A percentile compares a stretch with the other conserved stretches of the same genome.
phyloP scores from a whole-genome alignment of 2,888 invertebrate genomes.

The Embidobia sp. region DNA sequence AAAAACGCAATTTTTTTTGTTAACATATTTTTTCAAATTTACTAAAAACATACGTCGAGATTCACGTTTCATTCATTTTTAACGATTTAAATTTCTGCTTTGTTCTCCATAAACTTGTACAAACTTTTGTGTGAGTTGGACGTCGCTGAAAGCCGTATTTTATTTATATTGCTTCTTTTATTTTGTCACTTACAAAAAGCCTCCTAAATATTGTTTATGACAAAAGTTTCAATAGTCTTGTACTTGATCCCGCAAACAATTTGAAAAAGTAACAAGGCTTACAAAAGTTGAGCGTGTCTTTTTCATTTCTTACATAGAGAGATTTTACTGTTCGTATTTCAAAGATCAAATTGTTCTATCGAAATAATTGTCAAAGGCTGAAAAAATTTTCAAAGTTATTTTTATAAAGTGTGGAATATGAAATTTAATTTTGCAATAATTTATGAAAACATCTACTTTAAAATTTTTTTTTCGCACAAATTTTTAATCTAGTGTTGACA shows the following conservation, averaged over 20 bases:
- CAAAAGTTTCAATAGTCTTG: slow-evolving; percentile 18
- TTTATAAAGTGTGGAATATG: no score
- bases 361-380: no score
- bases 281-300: slow-evolving; percentile 2
- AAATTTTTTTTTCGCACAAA: no score
- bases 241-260: slow-evolving; percentile 12
- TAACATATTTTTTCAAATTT: no score
- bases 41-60: not conserved
- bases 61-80: not conserved
- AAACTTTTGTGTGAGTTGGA: slow-evolving; percentile 5
- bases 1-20: no score
- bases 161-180: slow-evolving; percentile 24
- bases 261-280: slow-evolving; percentile 9
- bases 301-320: not conserved
- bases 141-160: slow-evolving; percentile 2
- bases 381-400: no score
- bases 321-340: not conserved
- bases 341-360: not conserved
- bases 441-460: no score
- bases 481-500: no score
- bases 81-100: not conserved
- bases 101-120: slow-evolving; percentile 8
- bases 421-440: no score
- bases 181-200: slow-evolving; percentile 13
- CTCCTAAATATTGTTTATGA: slow-evolving; percentile 26